These are phyloP conservation scores for Bombus vancouverensis DNA, from an alignment of 1,140 invertebrate genomes.

Conservation along the genomic window DNA sequence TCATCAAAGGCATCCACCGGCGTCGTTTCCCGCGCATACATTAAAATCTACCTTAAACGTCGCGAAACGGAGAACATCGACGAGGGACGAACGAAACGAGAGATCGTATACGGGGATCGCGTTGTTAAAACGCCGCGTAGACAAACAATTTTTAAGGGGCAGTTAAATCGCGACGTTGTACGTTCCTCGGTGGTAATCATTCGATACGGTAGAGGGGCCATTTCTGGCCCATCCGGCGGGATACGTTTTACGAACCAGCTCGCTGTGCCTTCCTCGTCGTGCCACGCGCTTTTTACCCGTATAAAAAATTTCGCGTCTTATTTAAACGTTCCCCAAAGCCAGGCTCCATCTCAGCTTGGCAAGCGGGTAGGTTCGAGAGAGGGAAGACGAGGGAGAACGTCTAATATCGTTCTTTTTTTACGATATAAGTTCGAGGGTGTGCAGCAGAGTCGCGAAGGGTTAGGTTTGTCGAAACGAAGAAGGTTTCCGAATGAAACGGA, in stretches of 20 bases:
- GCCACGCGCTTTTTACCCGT: constrained; percentile 50
- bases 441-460: constrained; percentile 59
- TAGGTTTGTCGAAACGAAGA: constrained; percentile 50
- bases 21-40: constrained; percentile 24
- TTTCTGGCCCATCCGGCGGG: constrained; percentile 58
- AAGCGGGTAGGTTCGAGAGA: background rate
- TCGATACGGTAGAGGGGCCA: constrained; percentile 43
- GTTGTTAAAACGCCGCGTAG: constrained; percentile 67
- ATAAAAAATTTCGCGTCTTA: constrained; percentile 79
- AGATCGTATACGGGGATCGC: constrained; percentile 55
- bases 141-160: constrained; percentile 79
- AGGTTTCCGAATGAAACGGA: constrained; percentile 77
- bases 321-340: constrained; percentile 73
- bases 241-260: constrained; percentile 65
- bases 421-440: constrained; percentile 79
- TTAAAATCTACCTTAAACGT: constrained; percentile 62
- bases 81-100: constrained; percentile 40
- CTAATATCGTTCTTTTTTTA: constrained; percentile 81
- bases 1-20: background rate
- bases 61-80: constrained; percentile 28
- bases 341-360: background rate
- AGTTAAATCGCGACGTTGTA: constrained; percentile 70
- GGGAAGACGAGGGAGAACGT: constrained; percentile 38
- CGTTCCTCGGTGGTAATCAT: constrained; percentile 49
- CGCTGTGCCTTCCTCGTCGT: constrained; percentile 55